Evolutionary conservation across 2,113 vertebrate species (phyloP), one percentile per base, ranked within the genome.

Genomic region (Pomatorhinus ruficollis): DNA sequence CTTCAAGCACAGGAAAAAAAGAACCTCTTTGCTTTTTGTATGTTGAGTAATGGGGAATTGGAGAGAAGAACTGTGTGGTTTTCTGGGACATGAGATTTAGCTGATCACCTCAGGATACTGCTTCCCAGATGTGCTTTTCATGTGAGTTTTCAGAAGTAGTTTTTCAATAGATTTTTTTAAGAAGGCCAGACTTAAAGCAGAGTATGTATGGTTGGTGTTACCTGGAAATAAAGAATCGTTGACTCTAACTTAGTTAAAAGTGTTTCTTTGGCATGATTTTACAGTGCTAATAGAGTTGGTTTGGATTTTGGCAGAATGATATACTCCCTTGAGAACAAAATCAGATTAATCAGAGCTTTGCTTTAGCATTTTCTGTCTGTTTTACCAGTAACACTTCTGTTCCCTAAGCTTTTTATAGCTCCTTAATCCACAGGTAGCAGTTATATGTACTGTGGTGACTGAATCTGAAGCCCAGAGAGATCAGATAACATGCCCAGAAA

Each of bases 81-180:
- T 90, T 93, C 78, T 80, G 50, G 84, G 74, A 95, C 72, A 74
- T 76, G 87, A 87, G 70, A 79, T 93, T 79, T 72, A 94, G 39
- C 47, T 66, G n/a, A 54, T 93, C 71, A 91, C 82, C 63, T 87
- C 54, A 47, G 82, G 87, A 83, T 86, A 44, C 68, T 70, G 79
- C 71, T 95, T 87, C 52, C 72, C 66, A 61, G 56, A 90, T 91
- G 57, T 87, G 50, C 54, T 69, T 70, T 87, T 33, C 40, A 9
- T 22, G 40, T 76, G 68, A 69, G 49, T 82, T 89, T 83, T 74
- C 64, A 35, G 69, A 42, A 79, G 40, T 61, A 50, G 54, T 80
- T 95, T 96, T 83, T 47, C 39, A 85, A 4, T 33, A 66, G 25
- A 42, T 66, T 42, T 85, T 92, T 83, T 77, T 4, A 94, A 79